phyloP scores from a whole-genome alignment of 2,888 invertebrate species.

The Melanchra persicariae region DNA sequence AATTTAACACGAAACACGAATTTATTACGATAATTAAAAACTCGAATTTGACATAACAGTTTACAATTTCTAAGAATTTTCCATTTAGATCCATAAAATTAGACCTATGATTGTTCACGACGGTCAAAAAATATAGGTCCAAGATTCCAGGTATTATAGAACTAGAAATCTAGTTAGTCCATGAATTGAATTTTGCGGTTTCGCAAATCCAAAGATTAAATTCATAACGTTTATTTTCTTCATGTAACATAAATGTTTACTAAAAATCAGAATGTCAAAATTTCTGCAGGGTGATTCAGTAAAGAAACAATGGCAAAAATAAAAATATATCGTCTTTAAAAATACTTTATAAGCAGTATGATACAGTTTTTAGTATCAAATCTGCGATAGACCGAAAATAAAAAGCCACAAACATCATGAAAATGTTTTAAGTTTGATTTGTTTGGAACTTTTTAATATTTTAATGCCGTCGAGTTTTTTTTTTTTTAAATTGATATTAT shows the following conservation, averaged over 20 bases:
- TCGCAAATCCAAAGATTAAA: neutral
- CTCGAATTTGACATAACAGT: neutral
- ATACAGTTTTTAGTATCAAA: no score
- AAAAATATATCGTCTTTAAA: no score
- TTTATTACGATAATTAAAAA: neutral
- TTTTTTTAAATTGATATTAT: no score
- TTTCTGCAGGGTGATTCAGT: no score
- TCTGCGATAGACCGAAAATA: no score
- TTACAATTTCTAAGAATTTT: neutral
- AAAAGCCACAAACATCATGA: no score
- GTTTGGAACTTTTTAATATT: no score
- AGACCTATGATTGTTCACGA: neutral
- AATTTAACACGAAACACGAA: fast-evolving
- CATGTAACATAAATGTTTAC: no score
- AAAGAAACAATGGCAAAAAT: no score
- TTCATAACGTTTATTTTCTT: neutral
- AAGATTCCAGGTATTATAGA: neutral
- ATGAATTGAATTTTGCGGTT: neutral
- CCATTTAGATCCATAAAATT: neutral
- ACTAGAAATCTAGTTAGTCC: neutral
- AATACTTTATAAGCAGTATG: no score
- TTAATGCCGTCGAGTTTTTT: no score
- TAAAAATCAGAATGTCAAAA: neutral
- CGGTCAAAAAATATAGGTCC: neutral
- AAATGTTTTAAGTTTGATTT: no score